Conservation (phyloP, 2,113 vertebrate species). For the Tetrao urogallus region DNA sequence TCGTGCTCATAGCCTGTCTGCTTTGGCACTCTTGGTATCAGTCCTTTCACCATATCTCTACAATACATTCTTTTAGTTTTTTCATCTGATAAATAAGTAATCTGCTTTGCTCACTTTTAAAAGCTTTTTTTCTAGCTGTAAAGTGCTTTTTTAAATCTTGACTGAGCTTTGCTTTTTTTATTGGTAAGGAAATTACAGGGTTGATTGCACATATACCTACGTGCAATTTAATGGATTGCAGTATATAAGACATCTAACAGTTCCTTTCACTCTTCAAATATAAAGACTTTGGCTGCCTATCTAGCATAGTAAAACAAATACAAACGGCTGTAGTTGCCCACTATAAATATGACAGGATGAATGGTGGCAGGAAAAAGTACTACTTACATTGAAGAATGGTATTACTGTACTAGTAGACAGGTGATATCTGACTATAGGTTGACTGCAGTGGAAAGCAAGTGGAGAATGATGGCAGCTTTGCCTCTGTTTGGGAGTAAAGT, state of each 20-base stretch:
- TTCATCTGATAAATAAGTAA: neutral
- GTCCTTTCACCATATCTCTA: neutral
- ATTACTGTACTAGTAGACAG: neutral
- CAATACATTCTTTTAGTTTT: neutral
- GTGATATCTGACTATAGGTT: neutral
- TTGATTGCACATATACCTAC: neutral
- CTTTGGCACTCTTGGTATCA: neutral
- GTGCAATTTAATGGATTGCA: neutral
- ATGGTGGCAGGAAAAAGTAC: neutral
- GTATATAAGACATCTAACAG: neutral
- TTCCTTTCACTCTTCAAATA: neutral
- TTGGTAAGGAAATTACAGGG: neutral
- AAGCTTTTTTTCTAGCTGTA: neutral
- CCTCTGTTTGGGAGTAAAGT: neutral
- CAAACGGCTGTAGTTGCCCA: neutral
- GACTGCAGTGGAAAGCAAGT: neutral
- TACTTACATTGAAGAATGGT: neutral
- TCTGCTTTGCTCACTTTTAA: neutral
- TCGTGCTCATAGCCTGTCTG: neutral
- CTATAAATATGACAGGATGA: neutral
- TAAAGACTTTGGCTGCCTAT: neutral
- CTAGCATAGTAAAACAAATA: neutral
- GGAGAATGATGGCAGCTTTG: neutral
- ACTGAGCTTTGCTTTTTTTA: neutral
- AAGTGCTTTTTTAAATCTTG: neutral